phyloP scores from a whole-genome alignment of 2,888 invertebrate species.

The Spicauda simplicius region DNA sequence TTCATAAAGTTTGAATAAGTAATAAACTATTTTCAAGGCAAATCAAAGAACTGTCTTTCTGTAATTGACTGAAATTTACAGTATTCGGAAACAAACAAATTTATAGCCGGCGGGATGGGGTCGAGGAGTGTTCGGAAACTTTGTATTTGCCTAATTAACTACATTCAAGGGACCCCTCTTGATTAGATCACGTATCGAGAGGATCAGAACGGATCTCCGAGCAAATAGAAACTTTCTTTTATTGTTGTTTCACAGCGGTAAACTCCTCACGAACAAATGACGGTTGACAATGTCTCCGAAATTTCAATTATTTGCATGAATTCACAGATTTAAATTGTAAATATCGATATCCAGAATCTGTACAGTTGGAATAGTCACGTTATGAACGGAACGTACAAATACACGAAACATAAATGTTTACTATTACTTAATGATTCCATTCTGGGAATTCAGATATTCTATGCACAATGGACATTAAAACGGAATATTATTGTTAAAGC shows the following conservation, averaged over 20 bases:
- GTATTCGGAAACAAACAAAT: conserved; percentile 64
- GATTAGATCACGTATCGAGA: conserved; percentile 76
- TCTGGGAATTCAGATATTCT: too few species aligned
- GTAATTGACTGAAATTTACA: conserved; percentile 50
- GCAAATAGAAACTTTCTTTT: conserved; percentile 73
- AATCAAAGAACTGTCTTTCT: conserved; percentile 42
- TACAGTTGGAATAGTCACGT: not conserved
- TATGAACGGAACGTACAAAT: too few species aligned
- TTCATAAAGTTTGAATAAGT: not conserved
- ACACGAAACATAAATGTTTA: too few species aligned
- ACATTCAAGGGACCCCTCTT: conserved; percentile 70
- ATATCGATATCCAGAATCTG: not conserved
- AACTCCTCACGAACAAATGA: conserved; percentile 55
- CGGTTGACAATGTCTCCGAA: conserved; percentile 46
- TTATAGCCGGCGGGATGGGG: conserved; percentile 49
- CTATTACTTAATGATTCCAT: too few species aligned
- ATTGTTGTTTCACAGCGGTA: conserved; percentile 62
- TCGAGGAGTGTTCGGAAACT: conserved; percentile 57
- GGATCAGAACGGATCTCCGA: conserved; percentile 66
- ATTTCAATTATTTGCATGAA: conserved; percentile 37
- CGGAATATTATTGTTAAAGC: too few species aligned
- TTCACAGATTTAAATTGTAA: not conserved
- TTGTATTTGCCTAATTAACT: conserved; percentile 78
- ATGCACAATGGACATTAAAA: too few species aligned
- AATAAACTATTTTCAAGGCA: conserved; percentile 41